Evolutionary conservation across 2,113 vertebrate species (phyloP), one percentile per base, ranked within the genome.

Genomic region (Ptilonorhynchus violaceus): DNA sequence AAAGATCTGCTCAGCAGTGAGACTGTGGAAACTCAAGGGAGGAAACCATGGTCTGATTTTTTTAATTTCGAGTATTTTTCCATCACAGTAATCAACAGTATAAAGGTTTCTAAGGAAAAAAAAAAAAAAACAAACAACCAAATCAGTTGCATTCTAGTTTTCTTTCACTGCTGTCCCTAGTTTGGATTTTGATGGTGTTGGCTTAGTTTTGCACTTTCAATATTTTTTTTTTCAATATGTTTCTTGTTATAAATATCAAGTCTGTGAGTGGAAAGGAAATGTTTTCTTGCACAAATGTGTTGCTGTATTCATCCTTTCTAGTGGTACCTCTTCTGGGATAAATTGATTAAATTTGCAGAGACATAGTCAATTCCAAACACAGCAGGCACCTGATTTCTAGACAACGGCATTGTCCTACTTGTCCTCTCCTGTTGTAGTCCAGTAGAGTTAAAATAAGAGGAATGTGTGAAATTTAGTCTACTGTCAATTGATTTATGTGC

Each of bases 341-440:
- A 97, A 97, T 93, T 88, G 95, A 96, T 96, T 96, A 96, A 95
- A 97, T 97, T 97, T 62, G 15, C 83, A 92, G 81, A 92, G 84
- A 95, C 94, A 88, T 86, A 92, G 93, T 97, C 96, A 95, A 97
- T 98, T 97, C 96, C 94, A 85, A 83, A 87, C 96, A 93, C 89
- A 79, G 91, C 83, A 88, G 94, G 97, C 42, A 85, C 53, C 81
- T 78, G 75, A 93, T 92, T 92, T 96, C 79, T 70, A 87, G 52
- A 86, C 84, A 91, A 95, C 18, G 5, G 35, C 72, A 63, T 93
- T 94, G 82, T 66, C 62, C 64, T 68, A 46, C 82, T 82, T 92
- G 84, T 85, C 73, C 67, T 95, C 56, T 95, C 77, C 89, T 95
- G 67, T 70, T 97, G 58, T 78, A 73, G 77, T 82, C 73, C 72